Conservation (phyloP, 2,888 invertebrate species). For the Byasa hedistus region DNA sequence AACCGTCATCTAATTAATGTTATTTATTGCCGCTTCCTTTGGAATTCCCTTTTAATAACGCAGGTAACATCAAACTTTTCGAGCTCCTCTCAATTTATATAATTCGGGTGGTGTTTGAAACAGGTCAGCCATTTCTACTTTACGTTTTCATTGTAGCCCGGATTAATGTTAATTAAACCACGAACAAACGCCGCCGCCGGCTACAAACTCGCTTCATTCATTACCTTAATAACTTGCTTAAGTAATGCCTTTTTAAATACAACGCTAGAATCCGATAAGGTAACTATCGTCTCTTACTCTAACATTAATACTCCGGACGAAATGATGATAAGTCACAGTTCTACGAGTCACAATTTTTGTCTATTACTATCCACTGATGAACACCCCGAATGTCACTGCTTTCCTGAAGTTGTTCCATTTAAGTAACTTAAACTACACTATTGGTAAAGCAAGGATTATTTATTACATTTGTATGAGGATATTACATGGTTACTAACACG, state of each 20-base stretch:
- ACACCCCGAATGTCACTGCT: no score
- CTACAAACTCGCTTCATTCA: slow-evolving; percentile 6
- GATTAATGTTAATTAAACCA: slow-evolving; percentile 24
- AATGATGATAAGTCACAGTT: no score
- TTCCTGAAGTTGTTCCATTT: no score
- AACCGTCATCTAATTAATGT: slow-evolving; percentile 28
- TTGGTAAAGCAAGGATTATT: no score
- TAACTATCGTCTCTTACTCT: not conserved
- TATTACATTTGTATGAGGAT: no score
- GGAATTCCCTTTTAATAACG: slow-evolving; percentile 21
- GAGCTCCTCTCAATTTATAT: slow-evolving; percentile 19
- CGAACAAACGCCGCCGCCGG: slow-evolving; percentile 12
- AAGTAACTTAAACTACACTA: no score
- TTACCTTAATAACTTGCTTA: slow-evolving; percentile 15
- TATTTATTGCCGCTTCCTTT: slow-evolving; percentile 23
- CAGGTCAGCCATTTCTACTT: slow-evolving; percentile 18
- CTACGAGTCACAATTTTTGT: no score
- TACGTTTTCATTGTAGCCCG: slow-evolving; percentile 14
- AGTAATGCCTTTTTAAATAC: slow-evolving; percentile 6
- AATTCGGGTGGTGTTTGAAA: slow-evolving; percentile 22
- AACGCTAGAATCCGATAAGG: not conserved
- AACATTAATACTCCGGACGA: no score
- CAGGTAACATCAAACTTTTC: slow-evolving; percentile 25
- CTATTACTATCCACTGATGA: no score
- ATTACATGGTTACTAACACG: no score